Evolutionary conservation across 30 jellyfish, hydroid and myxozoan genomes (phyloP), one percentile per base, ranked within the genome.

Genomic region (Cassiopea andromeda): DNA sequence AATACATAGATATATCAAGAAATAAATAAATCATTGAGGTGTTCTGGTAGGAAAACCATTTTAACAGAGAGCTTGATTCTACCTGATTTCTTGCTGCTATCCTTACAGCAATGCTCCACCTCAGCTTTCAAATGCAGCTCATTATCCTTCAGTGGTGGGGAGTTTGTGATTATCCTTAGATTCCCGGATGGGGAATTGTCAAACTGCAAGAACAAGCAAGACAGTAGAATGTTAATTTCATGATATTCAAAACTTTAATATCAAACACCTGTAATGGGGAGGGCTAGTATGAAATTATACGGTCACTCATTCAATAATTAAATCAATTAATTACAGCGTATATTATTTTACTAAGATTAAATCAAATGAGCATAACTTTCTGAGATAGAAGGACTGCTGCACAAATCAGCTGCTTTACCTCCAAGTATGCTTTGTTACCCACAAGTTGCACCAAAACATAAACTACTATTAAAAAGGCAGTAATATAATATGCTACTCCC

Each of bases 111-210:
- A 64, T 94, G 85, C 13, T 85, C 49, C 17, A 46, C 60, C n/a
- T 54, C 70, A 19, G 46, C n/a, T 14, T 48, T 46, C 57, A 72
- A 45, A 44, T 90, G 93, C 10, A 44, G 67, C 69, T 92, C 95
- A 18, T 50, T 59, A 81, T 78, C 82, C n/a, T 64, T 73, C 71
- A 83, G 60, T 47, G 98, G 95, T 69, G 99, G 99, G 3, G 97
- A 91, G 80, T 83, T 94, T 47, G 94, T 92, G 47, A 94, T 89
- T 14, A 94, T 76, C 14, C 99, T 73, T 44, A 94, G 72, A 58
- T 85, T 92, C 2, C 97, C 99, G 12, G 89, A 77, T 81, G 99
- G 99, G 73, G 99, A 82, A 18, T 47, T 16, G 83, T 94, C 99
- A 83, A 84, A 87, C 99, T 54, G 64, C 64, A 54, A 54, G 64